These are phyloP conservation scores for Latrodectus geometricus DNA, from an alignment of 1,140 invertebrate genomes.

Conservation along the genomic window DNA sequence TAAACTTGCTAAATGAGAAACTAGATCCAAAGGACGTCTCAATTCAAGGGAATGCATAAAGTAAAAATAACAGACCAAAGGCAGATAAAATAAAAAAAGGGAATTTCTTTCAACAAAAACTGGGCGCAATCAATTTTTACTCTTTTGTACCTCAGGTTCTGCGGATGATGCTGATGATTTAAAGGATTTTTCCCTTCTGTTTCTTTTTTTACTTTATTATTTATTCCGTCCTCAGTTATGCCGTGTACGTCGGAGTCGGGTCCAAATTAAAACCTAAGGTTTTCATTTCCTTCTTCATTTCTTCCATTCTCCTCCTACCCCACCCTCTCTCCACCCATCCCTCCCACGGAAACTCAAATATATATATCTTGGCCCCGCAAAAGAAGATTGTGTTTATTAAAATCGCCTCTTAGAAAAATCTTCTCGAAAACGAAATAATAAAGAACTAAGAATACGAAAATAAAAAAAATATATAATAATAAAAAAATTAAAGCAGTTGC, in stretches of 20 bases:
- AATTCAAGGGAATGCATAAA: conserved; percentile 26
- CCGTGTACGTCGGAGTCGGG: conserved; percentile 26
- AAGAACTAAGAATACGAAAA: conserved; percentile 20
- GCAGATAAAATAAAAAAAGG: conserved; percentile 30
- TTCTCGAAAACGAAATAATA: conserved; percentile 25
- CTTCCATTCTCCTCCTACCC: conserved; percentile 18
- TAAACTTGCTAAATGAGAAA: conserved; percentile 60
- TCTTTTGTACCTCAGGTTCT: conserved; percentile 59
- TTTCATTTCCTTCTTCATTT: conserved; percentile 62
- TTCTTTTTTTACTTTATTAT: conserved; percentile 34
- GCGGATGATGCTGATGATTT: conserved; percentile 60
- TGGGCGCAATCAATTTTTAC: conserved; percentile 61
- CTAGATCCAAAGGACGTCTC: conserved; percentile 27
- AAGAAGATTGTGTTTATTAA: conserved; percentile 62
- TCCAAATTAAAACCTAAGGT: conserved; percentile 57
- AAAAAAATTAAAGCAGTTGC: conserved; percentile 37
- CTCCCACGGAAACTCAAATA: conserved; percentile 28
- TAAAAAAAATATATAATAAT: conserved; percentile 26
- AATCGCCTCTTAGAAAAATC: conserved; percentile 59
- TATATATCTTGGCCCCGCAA: conserved; percentile 9
- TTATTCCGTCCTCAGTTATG: conserved; percentile 32
- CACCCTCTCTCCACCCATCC: neutral
- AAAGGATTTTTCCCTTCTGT: conserved; percentile 45
- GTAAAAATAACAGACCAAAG: conserved; percentile 46
- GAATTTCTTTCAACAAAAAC: conserved; percentile 57